phyloP scores from a whole-genome alignment of 2,888 invertebrate genomes.

The Embidobia sp. region DNA sequence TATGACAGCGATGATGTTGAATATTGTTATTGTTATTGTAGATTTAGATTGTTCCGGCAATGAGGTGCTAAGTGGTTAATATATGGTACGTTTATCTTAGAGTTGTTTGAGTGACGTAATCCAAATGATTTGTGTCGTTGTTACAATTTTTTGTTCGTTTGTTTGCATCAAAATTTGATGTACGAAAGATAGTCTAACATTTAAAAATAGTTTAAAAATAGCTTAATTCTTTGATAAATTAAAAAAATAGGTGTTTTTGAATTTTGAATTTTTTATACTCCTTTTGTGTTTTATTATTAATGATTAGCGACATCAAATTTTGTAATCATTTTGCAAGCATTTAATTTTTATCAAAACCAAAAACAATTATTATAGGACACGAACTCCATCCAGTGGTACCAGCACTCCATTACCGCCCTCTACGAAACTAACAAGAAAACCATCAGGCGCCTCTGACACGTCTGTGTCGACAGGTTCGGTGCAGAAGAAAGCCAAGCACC shows the following conservation, averaged over 20 bases:
- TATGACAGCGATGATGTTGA: too few species aligned
- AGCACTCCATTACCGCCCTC: slow-evolving; percentile 87
- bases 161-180: too few species aligned
- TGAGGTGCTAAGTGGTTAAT: slow-evolving; percentile 18
- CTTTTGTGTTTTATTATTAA: too few species aligned
- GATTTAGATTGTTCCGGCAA: slow-evolving; percentile 44
- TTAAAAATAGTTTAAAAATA: too few species aligned
- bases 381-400: slow-evolving; percentile 88
- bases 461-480: slow-evolving; percentile 83
- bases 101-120: background rate
- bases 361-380: slow-evolving; percentile 83
- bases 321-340: too few species aligned
- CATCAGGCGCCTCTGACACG: slow-evolving; percentile 87
- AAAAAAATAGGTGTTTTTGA: too few species aligned
- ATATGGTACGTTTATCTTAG: slow-evolving; percentile 39
- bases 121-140: too few species aligned
- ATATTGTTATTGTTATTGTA: slow-evolving; percentile 10
- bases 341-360: background rate
- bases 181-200: too few species aligned
- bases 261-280: too few species aligned
- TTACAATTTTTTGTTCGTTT: too few species aligned
- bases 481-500: slow-evolving; percentile 80
- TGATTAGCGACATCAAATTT: too few species aligned
- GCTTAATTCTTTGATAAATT: too few species aligned
- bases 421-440: slow-evolving; percentile 85